phyloP scores from a whole-genome alignment of 2,113 vertebrate species.

The Beaufortia kweichowensis region DNA sequence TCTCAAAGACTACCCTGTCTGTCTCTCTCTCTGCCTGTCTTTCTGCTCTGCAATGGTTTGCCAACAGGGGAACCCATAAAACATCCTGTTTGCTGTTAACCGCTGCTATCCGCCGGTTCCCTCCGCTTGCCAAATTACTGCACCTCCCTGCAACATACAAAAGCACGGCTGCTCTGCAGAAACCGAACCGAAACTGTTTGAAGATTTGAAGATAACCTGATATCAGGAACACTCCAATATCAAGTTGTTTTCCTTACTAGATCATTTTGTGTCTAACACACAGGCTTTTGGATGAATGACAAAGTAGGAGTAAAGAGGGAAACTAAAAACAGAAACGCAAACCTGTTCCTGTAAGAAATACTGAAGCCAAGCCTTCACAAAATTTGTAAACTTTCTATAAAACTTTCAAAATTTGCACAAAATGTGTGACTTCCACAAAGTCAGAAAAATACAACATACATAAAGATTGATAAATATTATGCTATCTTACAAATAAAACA shows the following conservation, averaged over 20 bases:
- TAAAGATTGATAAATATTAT: too few relatives aligned
- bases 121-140: constrained; percentile 27
- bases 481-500: too few relatives aligned
- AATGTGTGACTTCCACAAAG: too few relatives aligned
- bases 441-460: too few relatives aligned
- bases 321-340: background rate
- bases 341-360: background rate
- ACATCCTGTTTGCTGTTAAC: constrained; percentile 34
- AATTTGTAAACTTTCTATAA: too few relatives aligned
- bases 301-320: background rate
- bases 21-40: background rate
- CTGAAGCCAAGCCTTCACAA: background rate
- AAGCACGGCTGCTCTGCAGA: background rate
- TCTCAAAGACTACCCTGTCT: background rate
- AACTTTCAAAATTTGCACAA: too few relatives aligned
- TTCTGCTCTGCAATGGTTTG: constrained; percentile 4
- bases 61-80: constrained; percentile 42
- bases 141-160: constrained; percentile 21
- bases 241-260: constrained; percentile 12
- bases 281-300: background rate
- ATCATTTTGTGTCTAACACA: constrained; percentile 1
- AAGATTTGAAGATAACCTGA: too few relatives aligned
- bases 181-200: constrained; percentile 5
- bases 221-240: background rate
- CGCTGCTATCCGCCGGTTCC: constrained; percentile 12